Evolutionary conservation across 2,797 vertebrate genomes (phyloP).

Genomic region (Esox masquinongy): DNA sequence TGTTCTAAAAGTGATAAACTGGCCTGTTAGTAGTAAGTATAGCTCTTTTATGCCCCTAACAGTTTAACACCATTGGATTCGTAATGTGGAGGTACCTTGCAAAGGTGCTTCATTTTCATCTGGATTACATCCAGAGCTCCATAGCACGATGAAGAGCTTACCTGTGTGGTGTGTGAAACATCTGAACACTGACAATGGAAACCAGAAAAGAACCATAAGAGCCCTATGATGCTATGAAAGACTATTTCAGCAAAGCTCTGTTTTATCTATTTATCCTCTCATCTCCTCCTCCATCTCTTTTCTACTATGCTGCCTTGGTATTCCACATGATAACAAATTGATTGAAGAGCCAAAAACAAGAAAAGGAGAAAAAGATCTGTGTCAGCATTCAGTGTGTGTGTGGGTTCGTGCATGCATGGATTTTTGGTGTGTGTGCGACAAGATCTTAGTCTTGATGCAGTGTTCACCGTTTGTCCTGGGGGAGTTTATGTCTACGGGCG

Average conservation of each 20-base stretch:
- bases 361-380: slow-evolving; percentile 56
- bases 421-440: not conserved
- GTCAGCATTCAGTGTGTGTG: slow-evolving; percentile 38
- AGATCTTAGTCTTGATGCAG: no score
- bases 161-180: not conserved
- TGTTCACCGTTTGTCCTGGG: no score
- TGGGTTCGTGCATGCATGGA: slow-evolving; percentile 14
- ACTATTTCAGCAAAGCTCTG: slow-evolving; percentile 66
- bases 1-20: no score
- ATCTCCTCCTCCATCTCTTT: slow-evolving; percentile 22
- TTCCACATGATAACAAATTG: slow-evolving; percentile 64
- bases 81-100: no score
- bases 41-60: no score
- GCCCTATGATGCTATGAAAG: slow-evolving; percentile 63
- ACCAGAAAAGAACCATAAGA: no score
- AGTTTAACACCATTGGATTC: no score
- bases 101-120: no score
- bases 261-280: slow-evolving; percentile 59
- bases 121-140: slow-evolving; percentile 9
- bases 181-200: no score
- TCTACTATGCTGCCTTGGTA: slow-evolving; percentile 56
- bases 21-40: no score
- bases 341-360: slow-evolving; percentile 44
- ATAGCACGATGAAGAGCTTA: not conserved
- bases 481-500: no score